These are phyloP conservation scores for Gasterosteus aculeatus DNA, from an alignment of 2,113 vertebrate species.

Conservation along the genomic window DNA sequence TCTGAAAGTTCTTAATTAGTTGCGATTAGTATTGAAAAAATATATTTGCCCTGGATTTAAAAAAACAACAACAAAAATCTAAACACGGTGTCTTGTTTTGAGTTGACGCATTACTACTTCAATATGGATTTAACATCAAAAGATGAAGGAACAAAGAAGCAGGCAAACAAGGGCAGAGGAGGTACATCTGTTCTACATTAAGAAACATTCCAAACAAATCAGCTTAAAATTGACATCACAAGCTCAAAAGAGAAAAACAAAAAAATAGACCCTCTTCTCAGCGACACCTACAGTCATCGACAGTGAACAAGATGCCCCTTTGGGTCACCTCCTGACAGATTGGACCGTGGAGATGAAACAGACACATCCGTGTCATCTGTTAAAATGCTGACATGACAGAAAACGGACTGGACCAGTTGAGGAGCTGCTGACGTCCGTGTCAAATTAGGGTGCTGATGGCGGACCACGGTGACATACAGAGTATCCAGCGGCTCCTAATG, in stretches of 20 bases:
- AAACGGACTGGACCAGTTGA: conserved; percentile 20
- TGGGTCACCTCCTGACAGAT: conserved; percentile 5
- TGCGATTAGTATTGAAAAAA: neutral
- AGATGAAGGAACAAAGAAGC: conserved; percentile 6
- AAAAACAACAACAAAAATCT: neutral
- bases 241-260: neutral
- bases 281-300: neutral
- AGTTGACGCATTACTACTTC: conserved; percentile 40
- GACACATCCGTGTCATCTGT: conserved; percentile 15
- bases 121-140: conserved; percentile 35
- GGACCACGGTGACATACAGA: neutral
- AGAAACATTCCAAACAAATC: neutral
- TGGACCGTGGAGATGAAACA: neutral
- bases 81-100: conserved; percentile 2
- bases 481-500: neutral
- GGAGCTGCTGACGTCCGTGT: conserved; percentile 20
- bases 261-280: neutral
- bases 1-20: neutral
- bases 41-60: conserved; percentile 5
- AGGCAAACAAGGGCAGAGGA: conserved; percentile 16
- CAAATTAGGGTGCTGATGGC: neutral
- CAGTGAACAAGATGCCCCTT: neutral
- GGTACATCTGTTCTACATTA: conserved; percentile 28
- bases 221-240: neutral
- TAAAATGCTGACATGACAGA: conserved; percentile 45